These are phyloP conservation scores for Cygnus atratus DNA, from an alignment of 2,113 vertebrate species.

Conservation along the genomic window DNA sequence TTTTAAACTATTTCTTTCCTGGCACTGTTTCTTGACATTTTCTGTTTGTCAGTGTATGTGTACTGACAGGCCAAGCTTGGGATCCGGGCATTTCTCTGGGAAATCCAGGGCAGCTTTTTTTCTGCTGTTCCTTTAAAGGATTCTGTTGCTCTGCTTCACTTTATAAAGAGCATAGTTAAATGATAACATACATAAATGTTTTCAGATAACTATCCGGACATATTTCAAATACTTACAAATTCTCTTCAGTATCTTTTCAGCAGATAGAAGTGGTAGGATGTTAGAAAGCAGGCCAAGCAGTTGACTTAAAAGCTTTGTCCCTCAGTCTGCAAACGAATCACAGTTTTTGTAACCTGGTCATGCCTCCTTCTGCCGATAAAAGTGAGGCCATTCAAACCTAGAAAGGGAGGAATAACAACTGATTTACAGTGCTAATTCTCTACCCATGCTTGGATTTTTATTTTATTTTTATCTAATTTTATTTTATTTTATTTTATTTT, in stretches of 20 bases:
- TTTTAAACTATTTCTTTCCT: neutral
- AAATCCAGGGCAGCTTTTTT: neutral
- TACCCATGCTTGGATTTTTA: neutral
- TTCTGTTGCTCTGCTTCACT: neutral
- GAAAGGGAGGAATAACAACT: neutral
- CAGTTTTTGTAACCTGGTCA: neutral
- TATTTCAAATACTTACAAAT: neutral
- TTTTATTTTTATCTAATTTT: neutral
- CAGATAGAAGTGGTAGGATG: neutral
- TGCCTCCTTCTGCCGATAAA: neutral
- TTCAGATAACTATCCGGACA: neutral
- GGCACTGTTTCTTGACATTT: neutral
- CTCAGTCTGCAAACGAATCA: neutral
- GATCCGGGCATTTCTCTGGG: neutral
- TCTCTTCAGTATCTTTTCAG: neutral
- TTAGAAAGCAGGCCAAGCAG: neutral
- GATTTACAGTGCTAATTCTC: neutral
- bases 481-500: neutral
- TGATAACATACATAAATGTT: neutral
- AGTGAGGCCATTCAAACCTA: neutral
- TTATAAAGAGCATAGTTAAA: neutral
- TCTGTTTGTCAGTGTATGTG: neutral
- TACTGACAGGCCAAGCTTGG: neutral
- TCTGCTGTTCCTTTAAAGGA: neutral
- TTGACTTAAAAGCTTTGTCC: neutral